These are phyloP conservation scores for Pseudanteris insignis DNA, from an alignment of 2,888 invertebrate species.

Conservation along the genomic window DNA sequence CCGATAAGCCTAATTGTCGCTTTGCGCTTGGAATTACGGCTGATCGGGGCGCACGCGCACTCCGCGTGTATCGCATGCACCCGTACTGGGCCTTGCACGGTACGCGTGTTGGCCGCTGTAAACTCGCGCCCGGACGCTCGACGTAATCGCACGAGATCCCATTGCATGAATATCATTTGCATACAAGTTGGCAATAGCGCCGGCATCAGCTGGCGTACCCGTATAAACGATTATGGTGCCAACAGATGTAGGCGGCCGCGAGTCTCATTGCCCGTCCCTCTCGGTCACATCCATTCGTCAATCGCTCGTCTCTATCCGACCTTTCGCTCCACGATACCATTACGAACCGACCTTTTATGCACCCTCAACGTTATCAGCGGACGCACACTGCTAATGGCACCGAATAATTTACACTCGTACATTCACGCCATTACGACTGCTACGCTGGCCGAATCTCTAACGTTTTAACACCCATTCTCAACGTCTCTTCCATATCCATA, in stretches of 20 bases:
- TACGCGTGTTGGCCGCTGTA: conserved; percentile 65
- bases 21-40: conserved; percentile 55
- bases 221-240: conserved; percentile 66
- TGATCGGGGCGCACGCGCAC: conserved; percentile 54
- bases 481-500: too few relatives aligned
- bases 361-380: conserved; percentile 54
- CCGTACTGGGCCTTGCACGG: too few relatives aligned
- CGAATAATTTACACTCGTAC: conserved; percentile 54
- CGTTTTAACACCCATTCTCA: conserved; percentile 29
- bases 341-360: conserved; percentile 49
- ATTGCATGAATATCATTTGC: conserved; percentile 67
- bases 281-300: conserved; percentile 45
- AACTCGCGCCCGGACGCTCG: conserved; percentile 61
- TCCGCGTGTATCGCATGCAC: conserved; percentile 6
- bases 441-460: conserved; percentile 40
- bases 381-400: conserved; percentile 59
- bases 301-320: conserved; percentile 7
- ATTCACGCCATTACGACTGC: conserved; percentile 37
- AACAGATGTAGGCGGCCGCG: conserved; percentile 66
- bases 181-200: conserved; percentile 65
- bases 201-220: conserved; percentile 65
- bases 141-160: conserved; percentile 64
- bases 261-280: conserved; percentile 50
- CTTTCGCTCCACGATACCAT: conserved; percentile 42
- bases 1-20: conserved; percentile 58